These are phyloP conservation scores for Sinocyclocheilus grahami DNA, from an alignment of 2,113 vertebrate genomes.

Conservation along the genomic window DNA sequence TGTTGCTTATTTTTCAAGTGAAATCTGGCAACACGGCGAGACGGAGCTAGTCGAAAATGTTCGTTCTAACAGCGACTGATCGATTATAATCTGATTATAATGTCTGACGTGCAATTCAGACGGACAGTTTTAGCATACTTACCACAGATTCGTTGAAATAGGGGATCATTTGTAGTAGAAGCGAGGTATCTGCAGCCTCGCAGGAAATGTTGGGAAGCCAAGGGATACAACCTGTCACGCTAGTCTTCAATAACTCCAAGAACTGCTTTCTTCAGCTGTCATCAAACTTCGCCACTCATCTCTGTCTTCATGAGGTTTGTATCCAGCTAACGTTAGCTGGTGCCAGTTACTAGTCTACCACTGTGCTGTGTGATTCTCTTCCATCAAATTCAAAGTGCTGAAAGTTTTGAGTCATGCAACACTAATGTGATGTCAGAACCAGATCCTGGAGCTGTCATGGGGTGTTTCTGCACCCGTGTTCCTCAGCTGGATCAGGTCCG, in stretches of 20 bases:
- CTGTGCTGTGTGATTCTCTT: neutral
- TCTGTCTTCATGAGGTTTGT: conserved; percentile 87
- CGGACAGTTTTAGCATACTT: neutral
- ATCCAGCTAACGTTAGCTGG: neutral
- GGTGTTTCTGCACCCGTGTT: conserved; percentile 74
- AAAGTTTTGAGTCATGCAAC: neutral
- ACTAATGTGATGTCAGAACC: conserved; percentile 73
- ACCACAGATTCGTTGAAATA: neutral
- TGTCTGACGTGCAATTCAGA: neutral
- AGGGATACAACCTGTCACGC: conserved; percentile 78
- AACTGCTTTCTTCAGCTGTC: conserved; percentile 91
- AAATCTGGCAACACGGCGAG: neutral
- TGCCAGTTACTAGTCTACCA: neutral
- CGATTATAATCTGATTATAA: neutral
- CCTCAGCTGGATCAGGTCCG: conserved; percentile 88
- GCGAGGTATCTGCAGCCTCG: neutral
- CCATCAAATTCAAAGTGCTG: neutral
- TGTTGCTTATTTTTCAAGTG: neutral
- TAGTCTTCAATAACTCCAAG: conserved; percentile 82
- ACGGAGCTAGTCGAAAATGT: neutral
- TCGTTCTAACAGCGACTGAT: neutral
- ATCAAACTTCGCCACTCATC: conserved; percentile 75
- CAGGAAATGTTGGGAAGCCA: conserved; percentile 72
- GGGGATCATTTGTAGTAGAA: neutral
- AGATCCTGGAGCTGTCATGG: conserved; percentile 86